Base-by-base conservation (phyloP, 2,888 invertebrate genomes). In the Dasysyrphus tricinctus region DNA sequence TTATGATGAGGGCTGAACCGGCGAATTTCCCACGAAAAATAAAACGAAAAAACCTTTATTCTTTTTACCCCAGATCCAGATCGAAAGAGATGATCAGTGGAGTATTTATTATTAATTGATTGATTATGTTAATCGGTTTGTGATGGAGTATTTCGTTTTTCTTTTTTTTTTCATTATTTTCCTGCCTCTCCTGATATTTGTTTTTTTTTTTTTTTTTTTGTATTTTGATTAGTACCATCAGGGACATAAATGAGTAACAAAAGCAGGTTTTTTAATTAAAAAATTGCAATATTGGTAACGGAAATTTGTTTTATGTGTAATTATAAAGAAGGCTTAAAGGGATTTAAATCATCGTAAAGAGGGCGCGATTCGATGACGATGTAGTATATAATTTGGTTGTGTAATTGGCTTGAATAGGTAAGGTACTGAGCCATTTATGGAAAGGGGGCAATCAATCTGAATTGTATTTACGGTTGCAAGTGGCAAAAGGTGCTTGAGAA, bases 61-160 rank as follows among this genome's bases (percentile, higher is more conserved):
- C 16, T 69, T 37, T 51, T 11, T 54, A 54, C 39, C 24, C n/a
- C 69, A 67, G 76, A 61, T 76, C 65, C 70, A 69, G 44, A 67
- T 34, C 29, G 57, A 49, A 34, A n/a, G 74, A 81, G 81, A 78
- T 86, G 81, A 86, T 86, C 86, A 78, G 81, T 70, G 19, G 49
- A 63, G 86, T 82, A 86, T 86, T 86, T 86, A 82, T 82, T 82
- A 86, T 86, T 86, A 86, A 86, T 86, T 86, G 78, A 86, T 82
- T 86, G 82, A 86, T 86, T 86, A 86, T 86, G 82, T 75, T 86
- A 86, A 86, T 86, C 86, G 86, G 77, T 86, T 78, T 74, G 81
- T 78, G 85, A 86, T 86, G 77, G 85, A 70, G 77, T 74, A 70
- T 74, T 63, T 59, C 67, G 47, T 61, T 59, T 54, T 59, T 24